Conservation (phyloP, 1,140 invertebrate species). For the Heliconius eleuchia region DNA sequence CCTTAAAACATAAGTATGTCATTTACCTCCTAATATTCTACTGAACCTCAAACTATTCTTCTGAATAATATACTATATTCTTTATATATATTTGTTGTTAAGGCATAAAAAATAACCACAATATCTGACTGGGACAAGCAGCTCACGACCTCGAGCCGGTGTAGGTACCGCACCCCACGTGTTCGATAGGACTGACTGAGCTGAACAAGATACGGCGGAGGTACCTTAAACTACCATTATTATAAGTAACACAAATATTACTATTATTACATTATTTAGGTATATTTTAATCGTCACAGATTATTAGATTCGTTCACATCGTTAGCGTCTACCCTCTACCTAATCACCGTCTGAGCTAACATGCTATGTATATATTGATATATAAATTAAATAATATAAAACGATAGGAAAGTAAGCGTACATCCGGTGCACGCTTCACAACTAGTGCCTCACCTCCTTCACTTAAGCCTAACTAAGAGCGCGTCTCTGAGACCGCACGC, state of each 20-base stretch:
- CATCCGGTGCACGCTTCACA: conserved; percentile 12
- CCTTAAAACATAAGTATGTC: neutral
- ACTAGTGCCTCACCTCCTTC: neutral
- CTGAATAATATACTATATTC: neutral
- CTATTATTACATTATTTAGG: no score
- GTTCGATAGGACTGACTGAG: neutral
- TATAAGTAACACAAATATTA: neutral
- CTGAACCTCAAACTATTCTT: no score
- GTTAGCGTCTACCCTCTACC: neutral
- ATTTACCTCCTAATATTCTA: neutral
- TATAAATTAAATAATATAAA: conserved; percentile 6
- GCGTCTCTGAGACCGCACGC: no score
- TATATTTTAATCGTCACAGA: no score
- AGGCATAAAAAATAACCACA: no score
- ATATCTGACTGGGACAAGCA: neutral
- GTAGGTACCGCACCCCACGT: neutral
- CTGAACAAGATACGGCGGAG: neutral
- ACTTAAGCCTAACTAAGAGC: neutral
- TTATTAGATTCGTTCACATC: neutral
- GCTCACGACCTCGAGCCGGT: neutral
- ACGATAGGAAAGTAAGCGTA: conserved; percentile 2
- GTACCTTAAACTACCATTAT: neutral
- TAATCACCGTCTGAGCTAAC: neutral
- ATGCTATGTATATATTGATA: neutral
- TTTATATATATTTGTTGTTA: neutral